Evolutionary conservation across 2,888 invertebrate species (phyloP).

Genomic region (Spodoptera littoralis): DNA sequence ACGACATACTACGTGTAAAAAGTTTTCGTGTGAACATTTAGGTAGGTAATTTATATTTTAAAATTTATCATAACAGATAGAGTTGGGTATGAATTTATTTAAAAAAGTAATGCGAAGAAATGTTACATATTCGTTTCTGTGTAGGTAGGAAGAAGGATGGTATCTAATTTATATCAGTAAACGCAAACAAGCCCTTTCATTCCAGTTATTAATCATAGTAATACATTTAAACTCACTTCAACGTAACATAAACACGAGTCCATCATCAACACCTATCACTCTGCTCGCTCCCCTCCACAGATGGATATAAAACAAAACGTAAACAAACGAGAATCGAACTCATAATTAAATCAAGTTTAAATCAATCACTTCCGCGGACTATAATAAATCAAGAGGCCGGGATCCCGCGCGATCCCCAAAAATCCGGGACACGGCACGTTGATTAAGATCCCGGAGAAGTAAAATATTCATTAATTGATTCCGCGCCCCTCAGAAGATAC

Average conservation of each 20-base stretch:
- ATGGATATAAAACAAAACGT: constrained; percentile 43
- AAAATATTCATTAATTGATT: constrained; percentile 88
- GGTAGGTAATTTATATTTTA: too few species aligned
- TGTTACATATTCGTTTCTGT: too few species aligned
- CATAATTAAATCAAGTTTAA: constrained; percentile 74
- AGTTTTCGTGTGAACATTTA: background rate
- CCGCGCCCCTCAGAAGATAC: constrained; percentile 78
- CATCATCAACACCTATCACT: constrained; percentile 4
- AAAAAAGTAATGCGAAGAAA: too few species aligned
- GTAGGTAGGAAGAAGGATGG: too few species aligned
- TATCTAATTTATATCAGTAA: background rate
- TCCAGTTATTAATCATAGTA: too few species aligned
- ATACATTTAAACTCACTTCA: background rate
- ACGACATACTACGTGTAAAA: background rate
- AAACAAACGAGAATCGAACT: constrained; percentile 61
- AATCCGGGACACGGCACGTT: constrained; percentile 84
- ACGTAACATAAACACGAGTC: constrained; percentile 14
- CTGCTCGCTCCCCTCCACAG: constrained; percentile 17
- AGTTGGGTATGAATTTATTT: too few species aligned
- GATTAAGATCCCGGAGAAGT: constrained; percentile 82
- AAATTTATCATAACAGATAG: too few species aligned
- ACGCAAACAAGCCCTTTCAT: too few species aligned
- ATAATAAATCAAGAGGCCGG: constrained; percentile 76
- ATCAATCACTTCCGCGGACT: constrained; percentile 74
- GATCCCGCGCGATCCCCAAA: constrained; percentile 78